Evolutionary conservation across 2,113 vertebrate species (phyloP), one percentile per base, ranked within the genome.

Genomic region (Pterocles gutturalis): DNA sequence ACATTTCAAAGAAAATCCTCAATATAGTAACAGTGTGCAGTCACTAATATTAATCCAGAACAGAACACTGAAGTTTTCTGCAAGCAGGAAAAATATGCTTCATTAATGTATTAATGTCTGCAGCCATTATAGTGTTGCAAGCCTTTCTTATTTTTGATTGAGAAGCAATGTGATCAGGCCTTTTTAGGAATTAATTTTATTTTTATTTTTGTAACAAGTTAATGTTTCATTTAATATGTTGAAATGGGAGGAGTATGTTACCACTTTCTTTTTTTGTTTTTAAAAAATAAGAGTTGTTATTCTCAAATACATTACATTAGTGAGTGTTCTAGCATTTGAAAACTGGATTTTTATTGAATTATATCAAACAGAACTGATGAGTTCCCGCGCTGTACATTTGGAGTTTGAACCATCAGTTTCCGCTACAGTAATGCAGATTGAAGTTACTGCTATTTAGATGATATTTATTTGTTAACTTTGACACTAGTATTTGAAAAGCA

Each of bases 101-200:
- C 36, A 24, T 78, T 13, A 90, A 81, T 58, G 17, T 65, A 70
- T 87, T 81, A 45, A 86, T 28, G 71, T 82, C 78, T 87, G 17
- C 64, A 92, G 45, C 51, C 62, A 70, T 64, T 66, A 60, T 6
- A 70, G 14, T 34, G 49, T 62, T 84, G 24, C 62, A 73, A 90
- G 49, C 18, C 65, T 96, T 97, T 88, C 87, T 96, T 96, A 72
- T 49, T 29, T 36, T 75, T 76, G 67, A 94, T 61, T 79, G 51
- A 70, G 66, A 96, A 93, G 60, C 19, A 76, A 72, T 46, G 13
- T 67, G 84, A 91, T 86, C 75, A 96, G 83, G 90, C 51, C 83
- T 36, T 87, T 79, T 86, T 58, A 96, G 92, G n/a, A 92, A 85
- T 13, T 25, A 4, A 38, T 21, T 90, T 93, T 88, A 81, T 91